Percentiles rank a stretch among this genome's conserved stretches.
These are phyloP conservation scores for Astreopora myriophthalma DNA, from an alignment of 64 coral and sea anemone genomes.

Conservation along the genomic window DNA sequence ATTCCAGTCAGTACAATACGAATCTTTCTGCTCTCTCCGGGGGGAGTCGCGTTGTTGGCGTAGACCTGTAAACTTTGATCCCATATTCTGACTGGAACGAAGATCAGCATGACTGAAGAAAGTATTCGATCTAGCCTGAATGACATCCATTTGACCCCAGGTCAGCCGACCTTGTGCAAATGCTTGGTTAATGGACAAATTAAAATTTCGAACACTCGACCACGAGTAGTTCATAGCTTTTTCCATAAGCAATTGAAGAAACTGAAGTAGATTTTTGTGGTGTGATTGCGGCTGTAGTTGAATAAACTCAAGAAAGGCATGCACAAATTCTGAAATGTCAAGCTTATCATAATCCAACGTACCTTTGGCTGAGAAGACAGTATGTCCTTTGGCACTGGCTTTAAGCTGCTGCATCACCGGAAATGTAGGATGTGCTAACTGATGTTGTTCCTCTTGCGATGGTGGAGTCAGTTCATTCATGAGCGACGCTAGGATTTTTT, in stretches of 20 bases:
- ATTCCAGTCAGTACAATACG: neutral
- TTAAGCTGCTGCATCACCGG: neutral
- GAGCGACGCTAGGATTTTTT: neutral
- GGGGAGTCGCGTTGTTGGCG: neutral
- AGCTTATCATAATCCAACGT: slow-evolving; percentile 31
- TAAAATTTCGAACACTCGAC: slow-evolving; percentile 38
- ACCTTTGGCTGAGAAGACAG: slow-evolving; percentile 2
- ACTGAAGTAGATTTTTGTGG: neutral
- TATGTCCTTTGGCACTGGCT: neutral
- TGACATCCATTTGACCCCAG: slow-evolving; percentile 12
- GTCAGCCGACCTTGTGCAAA: neutral
- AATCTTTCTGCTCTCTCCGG: neutral
- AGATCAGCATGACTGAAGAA: slow-evolving; percentile 4
- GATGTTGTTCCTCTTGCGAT: neutral
- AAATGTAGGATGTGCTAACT: neutral
- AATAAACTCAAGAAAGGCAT: slow-evolving; percentile 26
- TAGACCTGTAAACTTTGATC: neutral
- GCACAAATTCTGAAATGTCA: slow-evolving; percentile 56
- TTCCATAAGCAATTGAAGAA: slow-evolving; percentile 34
- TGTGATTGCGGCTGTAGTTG: neutral
- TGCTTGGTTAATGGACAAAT: slow-evolving; percentile 24
- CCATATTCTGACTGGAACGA: neutral
- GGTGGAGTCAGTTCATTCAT: neutral
- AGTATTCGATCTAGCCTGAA: slow-evolving; percentile 4
- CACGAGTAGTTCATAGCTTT: slow-evolving; percentile 21